A percentile compares a stretch with the other conserved stretches of the same genome.
These are phyloP conservation scores for Rhingia campestris DNA, from an alignment of 2,888 invertebrate species.

Conservation along the genomic window DNA sequence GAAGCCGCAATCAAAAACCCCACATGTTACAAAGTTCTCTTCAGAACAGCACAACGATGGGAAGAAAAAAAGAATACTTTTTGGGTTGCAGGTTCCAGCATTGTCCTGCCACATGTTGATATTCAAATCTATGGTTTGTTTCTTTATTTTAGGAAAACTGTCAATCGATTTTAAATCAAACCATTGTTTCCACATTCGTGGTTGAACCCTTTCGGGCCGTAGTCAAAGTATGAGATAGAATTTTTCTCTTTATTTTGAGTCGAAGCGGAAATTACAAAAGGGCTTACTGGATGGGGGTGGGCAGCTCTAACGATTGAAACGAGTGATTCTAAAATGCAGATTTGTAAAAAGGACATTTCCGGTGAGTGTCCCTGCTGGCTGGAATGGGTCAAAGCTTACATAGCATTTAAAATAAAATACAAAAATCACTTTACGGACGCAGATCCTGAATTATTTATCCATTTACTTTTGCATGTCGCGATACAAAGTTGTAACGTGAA, in stretches of 20 bases:
- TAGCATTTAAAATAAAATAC: slow-evolving; percentile 20
- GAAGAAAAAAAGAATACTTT: slow-evolving; percentile 44
- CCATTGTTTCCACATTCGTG: slow-evolving; percentile 65
- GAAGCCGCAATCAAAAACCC: slow-evolving; percentile 75
- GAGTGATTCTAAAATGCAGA: slow-evolving; percentile 72
- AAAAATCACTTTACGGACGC: slow-evolving; percentile 25
- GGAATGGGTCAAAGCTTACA: slow-evolving; percentile 37
- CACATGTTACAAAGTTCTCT: slow-evolving; percentile 70
- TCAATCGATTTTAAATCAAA: slow-evolving; percentile 74
- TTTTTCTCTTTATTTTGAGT: slow-evolving; percentile 63
- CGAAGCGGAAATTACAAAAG: slow-evolving; percentile 72
- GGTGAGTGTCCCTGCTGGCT: slow-evolving; percentile 67
- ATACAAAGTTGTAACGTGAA: slow-evolving; percentile 27
- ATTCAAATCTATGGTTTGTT: slow-evolving; percentile 65
- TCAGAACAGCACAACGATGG: not conserved
- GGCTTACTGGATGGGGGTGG: slow-evolving; percentile 54
- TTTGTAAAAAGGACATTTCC: slow-evolving; percentile 74
- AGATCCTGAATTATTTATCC: slow-evolving; percentile 61
- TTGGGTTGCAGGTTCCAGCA: slow-evolving; percentile 43
- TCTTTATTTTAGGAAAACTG: slow-evolving; percentile 72
- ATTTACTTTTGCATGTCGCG: slow-evolving; percentile 40
- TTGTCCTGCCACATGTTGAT: slow-evolving; percentile 74
- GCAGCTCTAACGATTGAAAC: slow-evolving; percentile 43
- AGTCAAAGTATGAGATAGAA: not conserved
- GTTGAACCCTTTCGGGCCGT: slow-evolving; percentile 51